Percentiles rank a stretch among this genome's conserved stretches.
Evolutionary conservation across 2,888 invertebrate genomes (phyloP).

Genomic region (Automeris io): DNA sequence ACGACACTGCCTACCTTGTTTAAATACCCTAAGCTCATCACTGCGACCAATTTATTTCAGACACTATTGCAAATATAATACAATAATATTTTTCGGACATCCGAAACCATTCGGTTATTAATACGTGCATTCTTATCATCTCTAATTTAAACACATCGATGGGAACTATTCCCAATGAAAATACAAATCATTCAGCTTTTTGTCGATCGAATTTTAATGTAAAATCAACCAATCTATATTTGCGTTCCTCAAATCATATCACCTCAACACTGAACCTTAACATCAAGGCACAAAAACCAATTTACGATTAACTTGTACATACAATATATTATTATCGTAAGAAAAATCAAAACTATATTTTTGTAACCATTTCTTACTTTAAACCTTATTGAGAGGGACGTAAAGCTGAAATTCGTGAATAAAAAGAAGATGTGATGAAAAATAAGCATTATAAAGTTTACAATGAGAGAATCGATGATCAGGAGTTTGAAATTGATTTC

Average conservation of each 20-base stretch:
- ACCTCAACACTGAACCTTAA: slow-evolving; percentile 9
- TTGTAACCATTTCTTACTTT: neutral
- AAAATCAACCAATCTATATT: neutral
- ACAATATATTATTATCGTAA: neutral
- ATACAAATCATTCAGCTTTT: slow-evolving; percentile 42
- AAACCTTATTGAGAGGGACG: rapidly evolving
- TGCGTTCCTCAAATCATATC: neutral
- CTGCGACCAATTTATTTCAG: no score
- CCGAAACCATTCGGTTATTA: no score
- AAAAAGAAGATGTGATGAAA: neutral
- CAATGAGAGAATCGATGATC: slow-evolving; percentile 56
- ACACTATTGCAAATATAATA: no score
- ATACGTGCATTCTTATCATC: no score
- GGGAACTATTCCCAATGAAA: slow-evolving; percentile 53
- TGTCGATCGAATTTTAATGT: slow-evolving; percentile 7
- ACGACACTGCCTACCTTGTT: no score
- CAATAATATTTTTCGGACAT: no score
- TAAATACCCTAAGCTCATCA: no score
- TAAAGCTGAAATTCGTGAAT: slow-evolving; percentile 14
- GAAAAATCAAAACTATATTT: neutral
- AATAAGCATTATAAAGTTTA: slow-evolving; percentile 23
- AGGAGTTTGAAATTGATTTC: slow-evolving; percentile 60
- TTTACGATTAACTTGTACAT: neutral
- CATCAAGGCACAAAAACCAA: neutral
- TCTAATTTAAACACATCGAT: slow-evolving; percentile 52